A percentile compares a stretch with the other conserved stretches of the same genome.
phyloP scores from a whole-genome alignment of 2,888 invertebrate genomes.

The Hypselothyrea guttata region DNA sequence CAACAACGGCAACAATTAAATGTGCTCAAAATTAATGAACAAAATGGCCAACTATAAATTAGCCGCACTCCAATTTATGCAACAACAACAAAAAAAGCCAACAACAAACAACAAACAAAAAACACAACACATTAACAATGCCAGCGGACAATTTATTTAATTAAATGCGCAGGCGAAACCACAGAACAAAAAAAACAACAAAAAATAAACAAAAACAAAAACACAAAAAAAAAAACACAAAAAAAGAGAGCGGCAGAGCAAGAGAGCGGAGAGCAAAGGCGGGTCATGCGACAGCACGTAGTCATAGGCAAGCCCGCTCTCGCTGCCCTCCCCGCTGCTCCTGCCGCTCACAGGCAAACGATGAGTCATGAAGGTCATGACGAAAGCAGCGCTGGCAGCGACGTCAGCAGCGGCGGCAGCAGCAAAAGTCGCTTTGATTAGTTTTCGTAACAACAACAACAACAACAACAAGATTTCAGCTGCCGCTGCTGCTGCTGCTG shows the following conservation, averaged over 20 bases:
- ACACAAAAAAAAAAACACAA: constrained; percentile 20
- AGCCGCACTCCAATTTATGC: constrained; percentile 63
- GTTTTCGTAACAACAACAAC: constrained; percentile 40
- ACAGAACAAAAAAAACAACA: constrained; percentile 40
- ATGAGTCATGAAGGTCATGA: constrained; percentile 83
- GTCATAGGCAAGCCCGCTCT: constrained; percentile 18
- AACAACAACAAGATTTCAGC: constrained; percentile 18
- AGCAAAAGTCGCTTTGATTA: constrained; percentile 70
- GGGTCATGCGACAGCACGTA: constrained; percentile 46
- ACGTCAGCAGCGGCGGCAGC: constrained; percentile 24
- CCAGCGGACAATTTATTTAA: constrained; percentile 70
- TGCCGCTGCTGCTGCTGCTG: constrained; percentile 27
- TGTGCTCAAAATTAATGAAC: constrained; percentile 60
- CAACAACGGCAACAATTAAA: constrained; percentile 24
- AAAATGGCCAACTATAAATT: constrained; percentile 70
- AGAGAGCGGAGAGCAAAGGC: constrained; percentile 39
- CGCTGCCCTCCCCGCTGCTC: constrained; percentile 31
- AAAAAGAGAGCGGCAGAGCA: constrained; percentile 14
- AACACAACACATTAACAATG: constrained; percentile 42
- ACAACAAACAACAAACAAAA: constrained; percentile 20
- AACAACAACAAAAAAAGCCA: constrained; percentile 34
- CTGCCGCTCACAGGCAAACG: constrained; percentile 55
- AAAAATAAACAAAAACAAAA: constrained; percentile 21
- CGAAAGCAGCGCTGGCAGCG: constrained; percentile 62
- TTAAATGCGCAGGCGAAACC: constrained; percentile 62